Base-by-base conservation (phyloP, 2,113 vertebrate genomes). In the Opisthocomus hoazin region DNA sequence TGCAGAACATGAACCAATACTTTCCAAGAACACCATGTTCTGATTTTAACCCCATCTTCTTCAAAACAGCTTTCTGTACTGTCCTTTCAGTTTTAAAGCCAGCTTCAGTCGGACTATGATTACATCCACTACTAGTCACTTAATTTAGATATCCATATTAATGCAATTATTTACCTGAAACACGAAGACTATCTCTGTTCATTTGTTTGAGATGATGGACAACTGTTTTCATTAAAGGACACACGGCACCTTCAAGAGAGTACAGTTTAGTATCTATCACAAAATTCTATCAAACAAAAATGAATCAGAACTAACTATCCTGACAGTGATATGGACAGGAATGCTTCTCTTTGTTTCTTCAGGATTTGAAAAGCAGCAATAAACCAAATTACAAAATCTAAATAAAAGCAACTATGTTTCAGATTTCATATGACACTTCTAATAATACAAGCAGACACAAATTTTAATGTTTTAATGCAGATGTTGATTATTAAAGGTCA, bases 181-280 rank as follows among this genome's bases (percentile, higher is more conserved):
- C 89, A 84, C 98, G 96, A 84, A 93, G 84, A 41, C 97, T 97
- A 78, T 98, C 98, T 93, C 97, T 97, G 86, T 96, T 95, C 74
- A 95, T 91, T 81, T 98, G 97, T 68, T 94, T 97, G 96, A 98
- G 98, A 53, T 97, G 98, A 94, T 36, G 93, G 39, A 97, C 97
- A 66, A 98, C 97, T 54, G 97, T 95, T 93, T 95, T 98, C 96
- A 99, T 89, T 60, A 94, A 39, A 78, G 99, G 99, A 93, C 99
- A 99, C 22, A 95, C 74, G 22, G 95, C 51, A 96, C 96, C 98
- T 98, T 90, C 54, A 94, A 81, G 78, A 96, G 92, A 97, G 95
- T 30, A 66, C 3, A 92, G 22, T 56, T 94, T 11, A 82, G 37
- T 36, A 70, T 70, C 60, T 66, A 36, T 27, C 5, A 24, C 81